These are phyloP conservation scores for Megaceryle alcyon DNA, from an alignment of 2,797 vertebrate species.

Conservation along the genomic window DNA sequence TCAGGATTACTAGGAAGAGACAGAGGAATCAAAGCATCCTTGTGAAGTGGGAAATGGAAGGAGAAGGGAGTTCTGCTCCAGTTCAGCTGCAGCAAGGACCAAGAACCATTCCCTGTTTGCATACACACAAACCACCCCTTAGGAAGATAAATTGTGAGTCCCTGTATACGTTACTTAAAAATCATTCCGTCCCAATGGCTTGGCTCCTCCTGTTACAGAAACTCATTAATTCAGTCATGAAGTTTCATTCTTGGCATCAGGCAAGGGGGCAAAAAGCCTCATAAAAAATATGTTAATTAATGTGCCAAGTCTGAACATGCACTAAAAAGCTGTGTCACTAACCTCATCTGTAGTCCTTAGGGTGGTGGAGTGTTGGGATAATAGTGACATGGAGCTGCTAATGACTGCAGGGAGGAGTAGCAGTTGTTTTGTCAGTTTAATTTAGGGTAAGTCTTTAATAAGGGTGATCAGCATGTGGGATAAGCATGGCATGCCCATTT, in stretches of 20 bases:
- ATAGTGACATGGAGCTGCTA: neutral
- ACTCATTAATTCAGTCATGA: neutral
- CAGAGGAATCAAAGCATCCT: neutral
- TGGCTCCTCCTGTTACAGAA: neutral
- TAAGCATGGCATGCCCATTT: too few relatives aligned
- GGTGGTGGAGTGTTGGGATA: neutral
- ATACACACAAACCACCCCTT: rapidly evolving
- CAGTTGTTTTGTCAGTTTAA: neutral
- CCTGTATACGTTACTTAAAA: rapidly evolving
- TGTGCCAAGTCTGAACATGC: neutral
- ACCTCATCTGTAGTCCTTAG: neutral
- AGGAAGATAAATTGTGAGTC: too few relatives aligned
- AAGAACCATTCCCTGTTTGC: neutral
- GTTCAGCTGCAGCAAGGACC: neutral
- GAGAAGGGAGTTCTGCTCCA: neutral
- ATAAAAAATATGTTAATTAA: neutral
- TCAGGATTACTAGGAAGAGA: neutral
- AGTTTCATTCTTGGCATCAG: neutral
- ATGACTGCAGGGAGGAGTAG: neutral
- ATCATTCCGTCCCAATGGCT: neutral
- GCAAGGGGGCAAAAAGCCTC: neutral
- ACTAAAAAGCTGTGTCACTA: neutral
- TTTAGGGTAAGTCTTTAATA: too few relatives aligned
- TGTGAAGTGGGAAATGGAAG: neutral
- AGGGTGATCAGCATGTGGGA: too few relatives aligned